Conservation (phyloP, 2,797 vertebrate genomes). For the Perodicticus potto region DNA sequence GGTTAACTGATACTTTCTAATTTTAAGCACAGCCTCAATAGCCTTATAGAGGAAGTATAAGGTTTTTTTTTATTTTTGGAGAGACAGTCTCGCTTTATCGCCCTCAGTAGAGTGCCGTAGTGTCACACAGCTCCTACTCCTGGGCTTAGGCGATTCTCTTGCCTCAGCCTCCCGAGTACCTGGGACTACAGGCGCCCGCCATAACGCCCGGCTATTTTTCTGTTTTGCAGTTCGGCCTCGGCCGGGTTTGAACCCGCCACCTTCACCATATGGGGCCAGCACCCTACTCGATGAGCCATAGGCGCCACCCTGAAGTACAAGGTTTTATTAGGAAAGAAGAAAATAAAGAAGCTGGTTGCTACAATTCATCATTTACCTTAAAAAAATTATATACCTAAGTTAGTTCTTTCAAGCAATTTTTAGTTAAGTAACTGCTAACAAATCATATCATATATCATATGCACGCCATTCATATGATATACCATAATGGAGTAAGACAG, state of each 20-base stretch:
- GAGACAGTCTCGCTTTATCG: no score
- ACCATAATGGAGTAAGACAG: background rate
- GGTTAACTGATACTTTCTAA: slow-evolving; percentile 52
- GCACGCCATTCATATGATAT: background rate
- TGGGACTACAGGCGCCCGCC: no score
- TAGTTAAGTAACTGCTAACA: background rate
- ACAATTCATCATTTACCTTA: slow-evolving; percentile 31
- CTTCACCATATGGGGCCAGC: no score
- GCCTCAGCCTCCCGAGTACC: no score
- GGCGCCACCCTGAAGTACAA: background rate
- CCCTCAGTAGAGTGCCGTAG: no score
- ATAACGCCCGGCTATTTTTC: no score
- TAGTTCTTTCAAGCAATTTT: slow-evolving; percentile 57
- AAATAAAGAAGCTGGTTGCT: background rate
- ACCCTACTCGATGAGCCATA: no score
- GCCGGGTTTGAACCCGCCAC: no score
- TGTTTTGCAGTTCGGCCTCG: no score
- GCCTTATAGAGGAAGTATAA: background rate
- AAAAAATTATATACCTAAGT: slow-evolving; percentile 50
- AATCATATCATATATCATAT: background rate
- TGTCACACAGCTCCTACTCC: no score
- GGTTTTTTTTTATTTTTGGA: background rate
- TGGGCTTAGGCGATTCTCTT: no score
- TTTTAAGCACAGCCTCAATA: slow-evolving; percentile 9
- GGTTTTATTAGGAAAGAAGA: slow-evolving; percentile 18